phyloP scores from a whole-genome alignment of 2,797 vertebrate species.

The Periophthalmus magnuspinnatus region DNA sequence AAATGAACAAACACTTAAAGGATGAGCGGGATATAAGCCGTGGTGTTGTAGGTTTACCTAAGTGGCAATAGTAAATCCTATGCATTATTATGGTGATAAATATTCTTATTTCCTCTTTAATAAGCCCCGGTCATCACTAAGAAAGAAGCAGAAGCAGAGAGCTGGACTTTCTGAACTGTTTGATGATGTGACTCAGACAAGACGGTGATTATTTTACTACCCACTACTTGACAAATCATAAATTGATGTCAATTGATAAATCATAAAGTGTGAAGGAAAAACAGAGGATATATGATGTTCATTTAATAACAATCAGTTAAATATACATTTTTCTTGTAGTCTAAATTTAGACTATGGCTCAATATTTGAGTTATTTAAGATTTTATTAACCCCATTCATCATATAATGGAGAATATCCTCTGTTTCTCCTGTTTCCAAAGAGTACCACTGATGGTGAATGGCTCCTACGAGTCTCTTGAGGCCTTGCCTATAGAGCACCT shows the following conservation, averaged over 20 bases:
- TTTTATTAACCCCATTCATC: conserved; percentile 17
- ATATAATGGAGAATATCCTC: conserved; percentile 58
- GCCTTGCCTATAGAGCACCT: conserved; percentile 74
- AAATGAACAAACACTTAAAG: conserved; percentile 92
- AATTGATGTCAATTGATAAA: too few species aligned
- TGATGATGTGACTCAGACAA: conserved; percentile 64
- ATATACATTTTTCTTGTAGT: conserved; percentile 10
- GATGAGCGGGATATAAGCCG: conserved; percentile 85
- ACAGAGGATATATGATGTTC: conserved; percentile 65
- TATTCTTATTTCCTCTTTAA: conserved; percentile 23
- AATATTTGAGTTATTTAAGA: conserved; percentile 21
- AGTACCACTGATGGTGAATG: conserved; percentile 64
- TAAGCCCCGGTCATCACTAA: conserved; percentile 71
- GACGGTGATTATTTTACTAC: conserved; percentile 73
- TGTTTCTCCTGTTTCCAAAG: conserved; percentile 68
- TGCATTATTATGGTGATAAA: neutral
- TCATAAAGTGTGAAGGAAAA: conserved; percentile 52
- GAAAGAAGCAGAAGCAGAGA: conserved; percentile 81
- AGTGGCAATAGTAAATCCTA: neutral
- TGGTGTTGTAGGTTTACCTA: conserved; percentile 77
- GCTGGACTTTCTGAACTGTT: conserved; percentile 60
- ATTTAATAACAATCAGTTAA: conserved; percentile 23
- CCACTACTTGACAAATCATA: conserved; percentile 10
- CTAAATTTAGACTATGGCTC: conserved; percentile 14
- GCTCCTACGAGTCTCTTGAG: conserved; percentile 74